Conservation (phyloP, 2,113 vertebrate genomes). For the Micromys minutus region DNA sequence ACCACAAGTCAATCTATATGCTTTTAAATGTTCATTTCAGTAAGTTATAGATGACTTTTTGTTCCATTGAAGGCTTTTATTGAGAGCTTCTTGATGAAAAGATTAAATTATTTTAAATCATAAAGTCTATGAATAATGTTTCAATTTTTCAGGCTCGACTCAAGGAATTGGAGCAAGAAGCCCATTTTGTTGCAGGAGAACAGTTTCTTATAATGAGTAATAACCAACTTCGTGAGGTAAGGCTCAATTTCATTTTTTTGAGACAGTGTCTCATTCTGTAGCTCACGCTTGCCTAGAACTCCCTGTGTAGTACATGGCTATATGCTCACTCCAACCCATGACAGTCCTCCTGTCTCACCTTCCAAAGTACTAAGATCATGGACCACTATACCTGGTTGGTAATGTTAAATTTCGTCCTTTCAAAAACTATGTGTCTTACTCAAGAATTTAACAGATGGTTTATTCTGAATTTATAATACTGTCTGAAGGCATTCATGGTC, state of each 20-base stretch:
- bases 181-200: slow-evolving; percentile 92
- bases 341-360: background rate
- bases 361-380: background rate
- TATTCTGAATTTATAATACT: slow-evolving; percentile 8
- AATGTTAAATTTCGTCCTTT: background rate
- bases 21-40: slow-evolving; percentile 17
- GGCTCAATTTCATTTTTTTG: background rate
- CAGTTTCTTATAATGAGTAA: slow-evolving; percentile 92
- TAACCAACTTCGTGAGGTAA: slow-evolving; percentile 91
- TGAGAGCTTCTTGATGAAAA: background rate
- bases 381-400: slow-evolving; percentile 75
- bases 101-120: background rate
- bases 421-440: background rate
- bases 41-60: background rate
- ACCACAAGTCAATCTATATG: background rate
- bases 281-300: background rate
- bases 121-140: background rate
- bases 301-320: background rate
- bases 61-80: background rate
- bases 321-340: background rate
- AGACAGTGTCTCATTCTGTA: background rate
- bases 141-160: slow-evolving; percentile 86
- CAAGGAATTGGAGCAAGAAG: slow-evolving; percentile 92
- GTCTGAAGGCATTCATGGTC: background rate
- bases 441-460: background rate